Conservation (phyloP, 2,797 vertebrate species). For the Tragelaphus oryx region DNA sequence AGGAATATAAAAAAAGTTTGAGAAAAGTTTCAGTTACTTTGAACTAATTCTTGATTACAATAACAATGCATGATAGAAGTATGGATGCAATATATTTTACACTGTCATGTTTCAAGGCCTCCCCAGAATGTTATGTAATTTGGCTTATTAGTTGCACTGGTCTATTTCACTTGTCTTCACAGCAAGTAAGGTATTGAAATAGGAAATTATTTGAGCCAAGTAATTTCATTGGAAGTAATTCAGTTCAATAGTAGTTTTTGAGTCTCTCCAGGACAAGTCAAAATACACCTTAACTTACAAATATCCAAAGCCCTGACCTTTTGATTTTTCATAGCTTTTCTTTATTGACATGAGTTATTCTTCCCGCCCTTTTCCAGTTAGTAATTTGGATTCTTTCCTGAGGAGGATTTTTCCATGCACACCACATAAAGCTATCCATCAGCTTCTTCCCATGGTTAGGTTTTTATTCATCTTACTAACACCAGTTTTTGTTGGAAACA, state of each 20-base stretch:
- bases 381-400: slow-evolving; percentile 68
- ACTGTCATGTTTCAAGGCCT: neutral
- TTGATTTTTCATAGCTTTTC: slow-evolving; percentile 61
- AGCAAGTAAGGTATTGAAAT: slow-evolving; percentile 54
- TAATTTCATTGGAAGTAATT: slow-evolving; percentile 59
- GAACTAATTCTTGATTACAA: neutral
- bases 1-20: neutral
- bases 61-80: neutral
- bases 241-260: slow-evolving; percentile 35
- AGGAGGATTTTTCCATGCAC: slow-evolving; percentile 66
- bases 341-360: slow-evolving; percentile 62
- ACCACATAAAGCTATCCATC: slow-evolving; percentile 62
- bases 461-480: slow-evolving; percentile 69
- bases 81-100: neutral
- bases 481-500: slow-evolving; percentile 62
- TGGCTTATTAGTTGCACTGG: neutral
- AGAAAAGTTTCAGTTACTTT: neutral
- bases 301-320: slow-evolving; percentile 68
- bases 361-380: slow-evolving; percentile 71
- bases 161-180: slow-evolving; percentile 52
- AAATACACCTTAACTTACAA: slow-evolving; percentile 73
- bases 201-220: slow-evolving; percentile 52
- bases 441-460: slow-evolving; percentile 30
- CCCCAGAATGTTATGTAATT: slow-evolving; percentile 24
- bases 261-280: slow-evolving; percentile 52